Evolutionary conservation across 1,140 invertebrate species (phyloP), one percentile per base, ranked within the genome.

Genomic region (Lucilia cuprina): DNA sequence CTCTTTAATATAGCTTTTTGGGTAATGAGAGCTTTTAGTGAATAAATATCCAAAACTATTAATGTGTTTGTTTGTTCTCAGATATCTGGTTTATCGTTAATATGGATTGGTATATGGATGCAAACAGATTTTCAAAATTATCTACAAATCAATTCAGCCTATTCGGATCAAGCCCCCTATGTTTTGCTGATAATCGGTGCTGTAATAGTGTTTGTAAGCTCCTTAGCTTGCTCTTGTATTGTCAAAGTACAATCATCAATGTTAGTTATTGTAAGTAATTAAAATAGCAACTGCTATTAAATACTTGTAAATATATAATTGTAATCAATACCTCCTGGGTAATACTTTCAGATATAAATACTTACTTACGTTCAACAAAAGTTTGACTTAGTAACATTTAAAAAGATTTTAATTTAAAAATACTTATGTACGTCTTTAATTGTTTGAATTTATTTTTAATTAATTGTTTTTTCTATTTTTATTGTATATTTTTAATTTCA

Each of bases 31-130:
- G 41, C 41, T 41, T n/a, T 14, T 77, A 55, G 13, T 2, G 1
- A 78, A 34, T 7, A 78, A 30, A 13, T 84, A 9, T 3, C 3
- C 4, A 14, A 55, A 17, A 55, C 17, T 0, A 49, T n/a, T 30
- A 70, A 70, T 70, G 65, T 84, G 30, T 70, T 25, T 70, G n/a
- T 84, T 0, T 65, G 47, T 21, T 47, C 30, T 30, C 34, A 85
- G 85, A 21, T 85, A 19, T 74, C 75, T 21, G 85, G 85, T 10
- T 70, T 85, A 14, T 30, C 82, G 13, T 65, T 85, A 21, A 65
- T 85, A 21, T 82, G 83, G 80, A 82, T 83, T 30, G 85, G 85
- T 14, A 82, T 85, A 8, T 85, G 85, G 85, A 10, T 85, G 65
- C 85, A 82, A 25, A 85, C 85, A 0, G 85, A 85, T 74, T 84